Base-by-base conservation (phyloP, 2,888 invertebrate species). In the Crepidodera aurea region DNA sequence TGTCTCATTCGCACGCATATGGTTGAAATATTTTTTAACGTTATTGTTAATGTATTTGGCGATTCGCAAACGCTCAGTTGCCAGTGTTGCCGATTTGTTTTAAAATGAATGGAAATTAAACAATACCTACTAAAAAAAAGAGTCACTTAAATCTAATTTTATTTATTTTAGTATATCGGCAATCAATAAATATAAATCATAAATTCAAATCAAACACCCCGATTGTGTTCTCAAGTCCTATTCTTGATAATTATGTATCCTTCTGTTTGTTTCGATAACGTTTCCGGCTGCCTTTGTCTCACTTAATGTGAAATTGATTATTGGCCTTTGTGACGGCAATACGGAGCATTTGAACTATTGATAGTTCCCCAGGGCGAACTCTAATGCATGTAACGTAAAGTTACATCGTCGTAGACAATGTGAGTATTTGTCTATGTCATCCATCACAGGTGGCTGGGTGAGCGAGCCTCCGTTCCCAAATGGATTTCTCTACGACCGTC, bases 341-440 rank as follows among this genome's bases (percentile, higher is more conserved):
- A 12, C 46, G 10, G 27, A 29, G 51, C 51, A 15, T 46, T 46
- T 58, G 32, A 48, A 54, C 39, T 53, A 62, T 58, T 54, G 46
- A 62, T 62, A 54, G 51, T 62, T 58, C 58, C 53, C 58, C 1
- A 8, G 51, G 27, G 63, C 25, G 42, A 50, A 51, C 42, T 40
- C 50, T 42, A 61, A 56, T 42, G 44, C 16, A 32, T 22, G 56
- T 61, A 32, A 34, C 42, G 48, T 16, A 32, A 53, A 44, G 56
- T 44, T 51, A 32, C 56, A 50, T 37, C 13, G 25, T 37, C 15
- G 40, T 22, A 27, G 56, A 59, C 54, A 59, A 54, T 63, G 15
- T 40, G 40, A 40, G 44, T 59, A 63, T 63, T 63, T 63, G 63
- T 59, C 59, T 55, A 16, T 29, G 50, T 59, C 59, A 55, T 42